Conservation (phyloP, 1,140 invertebrate species). For the Lasioglossum albipes region DNA sequence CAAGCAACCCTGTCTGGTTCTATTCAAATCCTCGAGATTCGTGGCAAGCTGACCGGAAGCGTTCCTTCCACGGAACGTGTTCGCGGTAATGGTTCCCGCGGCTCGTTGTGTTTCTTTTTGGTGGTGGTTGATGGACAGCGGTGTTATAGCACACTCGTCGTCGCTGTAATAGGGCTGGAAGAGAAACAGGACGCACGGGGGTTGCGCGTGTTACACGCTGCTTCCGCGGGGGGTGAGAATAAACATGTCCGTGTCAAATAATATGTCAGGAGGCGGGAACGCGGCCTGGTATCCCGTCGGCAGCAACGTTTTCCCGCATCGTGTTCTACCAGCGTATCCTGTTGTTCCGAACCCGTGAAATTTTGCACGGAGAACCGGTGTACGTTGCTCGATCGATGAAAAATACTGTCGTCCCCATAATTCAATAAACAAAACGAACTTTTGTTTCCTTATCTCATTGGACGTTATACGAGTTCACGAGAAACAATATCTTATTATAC, state of each 20-base stretch:
- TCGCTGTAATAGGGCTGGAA: slow-evolving; percentile 48
- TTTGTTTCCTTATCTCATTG: too few relatives aligned
- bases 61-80: slow-evolving; percentile 36
- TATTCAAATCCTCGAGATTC: slow-evolving; percentile 37
- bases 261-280: slow-evolving; percentile 37
- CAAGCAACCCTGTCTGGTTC: slow-evolving; percentile 5
- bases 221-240: slow-evolving; percentile 61
- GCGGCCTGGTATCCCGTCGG: slow-evolving; percentile 63
- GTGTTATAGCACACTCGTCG: slow-evolving; percentile 58
- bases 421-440: too few relatives aligned
- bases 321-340: slow-evolving; percentile 57
- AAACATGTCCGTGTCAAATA: slow-evolving; percentile 58
- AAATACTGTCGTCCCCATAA: not conserved
- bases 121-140: slow-evolving; percentile 17
- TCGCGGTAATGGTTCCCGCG: slow-evolving; percentile 7
- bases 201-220: slow-evolving; percentile 47
- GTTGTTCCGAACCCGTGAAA: not conserved
- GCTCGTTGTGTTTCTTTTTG: not conserved
- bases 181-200: slow-evolving; percentile 22
- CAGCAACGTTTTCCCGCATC: slow-evolving; percentile 50
- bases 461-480: too few relatives aligned
- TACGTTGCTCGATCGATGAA: not conserved
- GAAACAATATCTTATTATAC: too few relatives aligned
- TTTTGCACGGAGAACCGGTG: not conserved
- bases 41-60: slow-evolving; percentile 57